Evolutionary conservation across 2,888 invertebrate species (phyloP), one percentile per base, ranked within the genome.

Genomic region (Drosophila nr. medialis): DNA sequence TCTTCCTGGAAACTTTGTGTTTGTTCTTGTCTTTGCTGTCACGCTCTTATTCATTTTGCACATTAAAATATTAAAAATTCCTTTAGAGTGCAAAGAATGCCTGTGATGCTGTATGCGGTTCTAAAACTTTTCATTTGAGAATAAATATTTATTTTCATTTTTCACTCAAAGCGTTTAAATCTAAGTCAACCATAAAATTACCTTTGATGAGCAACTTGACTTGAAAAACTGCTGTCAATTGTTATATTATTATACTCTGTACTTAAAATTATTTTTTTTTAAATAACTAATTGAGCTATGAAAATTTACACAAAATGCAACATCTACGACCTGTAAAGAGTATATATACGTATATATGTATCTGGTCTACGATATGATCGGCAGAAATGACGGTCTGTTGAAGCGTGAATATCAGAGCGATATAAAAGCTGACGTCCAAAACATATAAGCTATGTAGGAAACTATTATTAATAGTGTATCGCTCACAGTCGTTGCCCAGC

Each of bases 21-120:
- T 68, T 65, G 62, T 66, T 70, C 53, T 68, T 60, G 53, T 36
- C 55, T 42, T 29, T 36, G 64, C 56, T 71, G 72, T 69, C 51
- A 69, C 66, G 72, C 69, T 70, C 56, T 45, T 42, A 66, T 54
- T 60, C 60, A 53, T 68, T 59, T 63, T 77, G 65, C 75, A 83
- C 89, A 83, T 80, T 84, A 88, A 87, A 86, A 82, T 90, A 91
- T 90, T 91, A 84, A 86, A 91, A 91, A 90, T 89, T 90, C 89
- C 80, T 84, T 89, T 65, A 81, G 86, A 85, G 70, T 79, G 58
- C 69, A 34, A 59, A 75, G 75, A 75, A 77, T 74, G 67, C 59
- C 53, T 59, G 49, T 64, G 59, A 53, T 69, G n/a, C 40, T 38
- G 29, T 63, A 60, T 59, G 60, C 32, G 40, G 40, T 54, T 60